Evolutionary conservation across 2,113 vertebrate species (phyloP).

Genomic region (Struthidea cinerea): DNA sequence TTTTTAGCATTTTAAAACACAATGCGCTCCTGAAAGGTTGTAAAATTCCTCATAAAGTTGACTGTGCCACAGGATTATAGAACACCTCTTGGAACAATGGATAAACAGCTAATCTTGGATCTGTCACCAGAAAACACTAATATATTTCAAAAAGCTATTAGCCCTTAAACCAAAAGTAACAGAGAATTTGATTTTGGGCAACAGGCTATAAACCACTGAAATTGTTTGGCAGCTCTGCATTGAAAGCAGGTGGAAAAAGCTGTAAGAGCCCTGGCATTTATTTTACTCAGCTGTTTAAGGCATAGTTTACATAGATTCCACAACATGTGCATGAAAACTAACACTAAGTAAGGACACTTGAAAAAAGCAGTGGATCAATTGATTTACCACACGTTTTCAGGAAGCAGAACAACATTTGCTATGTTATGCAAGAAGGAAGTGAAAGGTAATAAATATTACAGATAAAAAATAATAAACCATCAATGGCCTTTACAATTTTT

Average conservation of each 20-base stretch:
- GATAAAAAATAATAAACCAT: conserved; percentile 2
- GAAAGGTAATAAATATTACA: conserved; percentile 13
- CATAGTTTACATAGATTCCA: conserved; percentile 21
- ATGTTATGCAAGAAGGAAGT: background rate
- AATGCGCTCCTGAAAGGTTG: conserved; percentile 13
- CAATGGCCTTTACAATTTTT: background rate
- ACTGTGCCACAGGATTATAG: conserved; percentile 32
- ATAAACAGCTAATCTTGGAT: conserved; percentile 51
- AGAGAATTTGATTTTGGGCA: conserved; percentile 49
- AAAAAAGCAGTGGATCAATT: background rate
- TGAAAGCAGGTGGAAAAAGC: conserved; percentile 29
- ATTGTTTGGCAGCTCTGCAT: conserved; percentile 30
- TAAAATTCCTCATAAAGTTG: conserved; percentile 62
- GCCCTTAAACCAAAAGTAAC: conserved; percentile 61
- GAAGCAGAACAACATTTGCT: background rate
- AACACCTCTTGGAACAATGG: conserved; percentile 30
- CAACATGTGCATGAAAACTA: background rate
- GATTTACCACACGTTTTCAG: background rate
- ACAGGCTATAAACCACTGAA: conserved; percentile 48
- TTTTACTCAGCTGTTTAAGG: conserved; percentile 28
- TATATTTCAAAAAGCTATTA: conserved; percentile 63
- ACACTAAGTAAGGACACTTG: background rate
- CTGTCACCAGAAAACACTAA: conserved; percentile 45
- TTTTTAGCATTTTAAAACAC: conserved; percentile 44
- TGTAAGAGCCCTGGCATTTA: background rate